Percentiles rank a stretch among this genome's conserved stretches.
Evolutionary conservation across 2,113 vertebrate species (phyloP).

Genomic region (Phylloscopus trochiloides): DNA sequence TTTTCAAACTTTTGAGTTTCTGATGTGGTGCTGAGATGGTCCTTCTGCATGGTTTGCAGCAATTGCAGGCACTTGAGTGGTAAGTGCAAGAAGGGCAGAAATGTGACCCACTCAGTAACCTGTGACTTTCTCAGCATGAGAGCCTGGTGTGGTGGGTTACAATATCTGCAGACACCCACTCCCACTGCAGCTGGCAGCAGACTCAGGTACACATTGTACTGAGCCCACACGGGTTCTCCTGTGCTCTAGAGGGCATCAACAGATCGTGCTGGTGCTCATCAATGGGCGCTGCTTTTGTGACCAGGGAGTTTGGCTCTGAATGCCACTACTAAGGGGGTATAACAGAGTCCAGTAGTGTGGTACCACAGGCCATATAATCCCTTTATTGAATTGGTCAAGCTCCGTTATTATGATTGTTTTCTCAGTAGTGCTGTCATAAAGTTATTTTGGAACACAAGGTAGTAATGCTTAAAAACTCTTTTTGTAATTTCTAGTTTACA

Average conservation of each 20-base stretch:
- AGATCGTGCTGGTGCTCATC: fast-evolving
- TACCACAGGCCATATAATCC: background rate
- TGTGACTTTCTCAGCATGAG: fast-evolving
- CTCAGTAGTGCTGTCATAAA: background rate
- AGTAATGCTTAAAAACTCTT: background rate
- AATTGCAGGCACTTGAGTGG: background rate
- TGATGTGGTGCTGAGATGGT: background rate
- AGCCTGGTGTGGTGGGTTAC: background rate
- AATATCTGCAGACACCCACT: background rate
- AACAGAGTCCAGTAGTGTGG: background rate
- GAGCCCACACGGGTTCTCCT: fast-evolving
- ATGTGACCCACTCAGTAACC: fast-evolving
- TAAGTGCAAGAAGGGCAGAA: background rate
- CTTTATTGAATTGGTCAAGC: background rate
- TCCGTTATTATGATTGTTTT: background rate
- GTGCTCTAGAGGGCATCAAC: background rate
- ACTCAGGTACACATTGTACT: fast-evolving
- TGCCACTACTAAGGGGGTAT: background rate
- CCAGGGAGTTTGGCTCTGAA: background rate
- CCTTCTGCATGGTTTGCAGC: background rate
- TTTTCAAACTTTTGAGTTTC: background rate
- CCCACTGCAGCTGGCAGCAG: background rate
- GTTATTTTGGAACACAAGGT: background rate
- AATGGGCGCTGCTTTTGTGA: fast-evolving
- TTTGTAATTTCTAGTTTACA: background rate